Evolutionary conservation across 2,113 vertebrate species (phyloP), one percentile per base, ranked within the genome.

Genomic region (Laterallus jamaicensis): DNA sequence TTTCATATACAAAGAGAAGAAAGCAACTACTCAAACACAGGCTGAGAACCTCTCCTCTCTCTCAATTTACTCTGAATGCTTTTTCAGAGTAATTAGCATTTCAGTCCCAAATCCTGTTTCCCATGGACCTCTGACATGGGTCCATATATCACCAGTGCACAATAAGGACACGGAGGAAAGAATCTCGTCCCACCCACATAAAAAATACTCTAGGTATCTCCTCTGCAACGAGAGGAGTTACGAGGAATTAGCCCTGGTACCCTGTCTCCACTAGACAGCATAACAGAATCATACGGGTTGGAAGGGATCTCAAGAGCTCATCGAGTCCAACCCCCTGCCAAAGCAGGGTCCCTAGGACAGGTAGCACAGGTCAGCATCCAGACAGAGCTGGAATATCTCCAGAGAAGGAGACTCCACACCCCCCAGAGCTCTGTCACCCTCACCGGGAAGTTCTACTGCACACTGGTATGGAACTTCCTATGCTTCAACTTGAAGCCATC

Each of bases 121-220:
- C 22, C 11, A 2, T 1, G 25, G 55, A 44, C 6, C 18, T 63
- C 39, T 68, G 49, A 10, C 58, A 25, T 54, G 49, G n/a, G 17
- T 47, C 50, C 14, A 1, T 1, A 2, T 16, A 18, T 2, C 16
- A 60, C 5, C 62, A 49, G 32, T 1, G 42, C n/a, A 39, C 59
- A 83, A 6, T 1, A 21, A 3, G 11, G 55, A 31, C 4, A 18
- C 3, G 59, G 40, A 62, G 22, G 70, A 22, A 73, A 86, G 54
- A 78, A 49, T 39, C 25, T 76, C 5, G n/a, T 20, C 39, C 44
- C 32, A 22, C 22, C 9, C 59, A 10, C 4, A 42, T 4, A 5
- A 49, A 74, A 78, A 35, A 4, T 0, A 20, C 54, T 40, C 42
- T 15, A 1, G 0, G 39, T 12, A 28, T 10, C 50, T 52, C 56